Base-by-base conservation (phyloP, 2,113 vertebrate genomes). In the Pipra filicauda region DNA sequence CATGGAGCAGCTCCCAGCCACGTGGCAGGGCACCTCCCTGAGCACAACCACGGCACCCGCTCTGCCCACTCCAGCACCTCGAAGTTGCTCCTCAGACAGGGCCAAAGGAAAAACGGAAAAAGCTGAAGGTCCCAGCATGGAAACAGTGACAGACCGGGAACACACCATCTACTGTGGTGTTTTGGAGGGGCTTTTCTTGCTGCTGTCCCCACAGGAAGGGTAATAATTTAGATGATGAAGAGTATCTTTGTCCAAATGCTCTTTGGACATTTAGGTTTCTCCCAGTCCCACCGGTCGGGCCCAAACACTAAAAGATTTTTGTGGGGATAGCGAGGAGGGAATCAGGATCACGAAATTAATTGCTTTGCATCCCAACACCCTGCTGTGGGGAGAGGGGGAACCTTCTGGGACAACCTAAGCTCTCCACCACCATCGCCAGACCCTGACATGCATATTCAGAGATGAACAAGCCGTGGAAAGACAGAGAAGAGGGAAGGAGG, bases 381-480 rank as follows among this genome's bases (percentile, higher is more conserved):
- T 46, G 37, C 64, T 59, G 73, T 14, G 22, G 8, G 79, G 55
- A 44, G 52, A 33, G 54, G 28, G 59, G 22, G 65, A 74, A 41
- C 44, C 61, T 62, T 27, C 26, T 33, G 55, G 72, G 41, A 69
- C 89, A 85, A 37, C 39, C 84, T 13, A 5, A 57, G 61, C 82
- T 79, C 85, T 89, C 78, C 88, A 64, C 75, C 82, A 72, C 23
- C 77, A 76, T 16, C 16, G 5, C 84, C 72, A 77, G 91, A 17
- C 86, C 72, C 61, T 61, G 95, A 55, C 95, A 89, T 85, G 95
- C 94, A 69, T 6, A 15, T 41, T 95, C 54, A 21, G 81, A 89
- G 89, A 55, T 12, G 74, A 87, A 89, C 92, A 44, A 95, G 95
- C 76, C 54, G 2, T 30, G 58, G 82, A 96, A 82, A 88, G 96